Evolutionary conservation across 2,113 vertebrate genomes (phyloP).

Genomic region (Cryptotis parvus): DNA sequence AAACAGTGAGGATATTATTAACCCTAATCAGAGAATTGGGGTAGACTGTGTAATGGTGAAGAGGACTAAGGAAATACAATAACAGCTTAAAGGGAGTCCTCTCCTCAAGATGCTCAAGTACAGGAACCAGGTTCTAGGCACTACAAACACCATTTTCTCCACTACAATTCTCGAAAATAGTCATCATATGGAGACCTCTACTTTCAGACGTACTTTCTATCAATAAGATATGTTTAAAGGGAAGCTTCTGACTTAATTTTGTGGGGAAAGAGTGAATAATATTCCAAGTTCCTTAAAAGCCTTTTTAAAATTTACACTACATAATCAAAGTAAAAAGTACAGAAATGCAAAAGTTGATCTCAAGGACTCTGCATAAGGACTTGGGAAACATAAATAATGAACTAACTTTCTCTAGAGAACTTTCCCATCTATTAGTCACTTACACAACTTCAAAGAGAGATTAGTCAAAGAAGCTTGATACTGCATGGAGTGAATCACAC

Average conservation of each 20-base stretch:
- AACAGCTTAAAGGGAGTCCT: not conserved
- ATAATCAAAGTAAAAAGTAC: constrained; percentile 59
- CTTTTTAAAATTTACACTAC: constrained; percentile 37
- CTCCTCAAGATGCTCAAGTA: not conserved
- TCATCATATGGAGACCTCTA: not conserved
- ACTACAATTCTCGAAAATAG: not conserved
- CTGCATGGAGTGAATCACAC: constrained; percentile 55
- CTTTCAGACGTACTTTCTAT: not conserved
- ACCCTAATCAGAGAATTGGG: not conserved
- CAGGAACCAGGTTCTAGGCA: not conserved
- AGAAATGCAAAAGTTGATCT: constrained; percentile 36
- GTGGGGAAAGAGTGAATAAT: not conserved
- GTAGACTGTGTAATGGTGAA: not conserved
- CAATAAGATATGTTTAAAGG: not conserved
- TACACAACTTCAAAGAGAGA: constrained; percentile 66
- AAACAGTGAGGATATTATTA: not conserved
- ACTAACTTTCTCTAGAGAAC: constrained; percentile 77
- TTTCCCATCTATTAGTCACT: constrained; percentile 82
- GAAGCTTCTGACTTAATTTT: not conserved
- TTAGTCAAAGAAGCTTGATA: constrained; percentile 71
- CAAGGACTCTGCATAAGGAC: constrained; percentile 58
- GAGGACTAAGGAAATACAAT: not conserved
- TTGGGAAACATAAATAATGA: constrained; percentile 67
- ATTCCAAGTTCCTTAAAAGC: constrained; percentile 15
- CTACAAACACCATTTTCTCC: not conserved